These are phyloP conservation scores for Hyperoodon ampullatus DNA, from an alignment of 2,113 vertebrate genomes.

Conservation along the genomic window DNA sequence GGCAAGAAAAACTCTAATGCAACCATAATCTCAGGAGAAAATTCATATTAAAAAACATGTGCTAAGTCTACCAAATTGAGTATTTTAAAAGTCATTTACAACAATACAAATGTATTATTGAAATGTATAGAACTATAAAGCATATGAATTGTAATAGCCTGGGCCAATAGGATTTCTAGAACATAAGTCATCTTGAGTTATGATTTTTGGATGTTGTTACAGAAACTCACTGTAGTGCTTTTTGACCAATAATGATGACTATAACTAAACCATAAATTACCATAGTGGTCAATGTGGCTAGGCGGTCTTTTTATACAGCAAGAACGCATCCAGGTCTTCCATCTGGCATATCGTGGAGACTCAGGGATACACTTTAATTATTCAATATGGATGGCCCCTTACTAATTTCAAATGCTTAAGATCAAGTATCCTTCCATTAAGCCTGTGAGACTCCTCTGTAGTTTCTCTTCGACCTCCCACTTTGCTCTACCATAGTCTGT, in stretches of 20 bases:
- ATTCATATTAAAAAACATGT: neutral
- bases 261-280: constrained; percentile 1
- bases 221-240: neutral
- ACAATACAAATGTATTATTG: neutral
- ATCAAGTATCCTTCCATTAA: neutral
- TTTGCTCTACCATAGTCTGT: neutral
- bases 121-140: neutral
- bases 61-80: neutral
- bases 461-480: neutral
- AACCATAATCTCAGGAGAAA: neutral
- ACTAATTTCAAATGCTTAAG: constrained; percentile 5
- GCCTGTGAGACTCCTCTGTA: neutral
- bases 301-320: neutral
- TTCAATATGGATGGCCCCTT: neutral
- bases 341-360: neutral
- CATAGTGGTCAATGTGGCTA: neutral
- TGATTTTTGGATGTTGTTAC: neutral
- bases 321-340: neutral
- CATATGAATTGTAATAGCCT: neutral
- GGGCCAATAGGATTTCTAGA: neutral
- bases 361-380: neutral
- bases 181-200: neutral
- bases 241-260: neutral
- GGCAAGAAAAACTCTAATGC: neutral
- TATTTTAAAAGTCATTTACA: constrained; percentile 22